Evolutionary conservation across 2,797 vertebrate species (phyloP), one percentile per base, ranked within the genome.

Genomic region (Danio albolineatus): DNA sequence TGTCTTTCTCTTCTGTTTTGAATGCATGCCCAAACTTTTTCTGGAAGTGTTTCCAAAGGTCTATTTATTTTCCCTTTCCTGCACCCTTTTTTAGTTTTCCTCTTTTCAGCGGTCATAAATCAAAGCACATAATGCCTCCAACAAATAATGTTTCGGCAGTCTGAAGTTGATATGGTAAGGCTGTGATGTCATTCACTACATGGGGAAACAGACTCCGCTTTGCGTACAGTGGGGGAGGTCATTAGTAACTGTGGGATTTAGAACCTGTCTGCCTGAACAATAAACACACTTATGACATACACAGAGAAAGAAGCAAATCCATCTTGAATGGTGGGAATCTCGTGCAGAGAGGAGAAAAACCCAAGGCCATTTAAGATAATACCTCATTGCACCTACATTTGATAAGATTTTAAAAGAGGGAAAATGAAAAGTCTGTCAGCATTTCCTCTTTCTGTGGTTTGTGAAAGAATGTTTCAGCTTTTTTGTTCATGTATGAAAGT

Each of bases 81-180:
- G 14, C 38, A 48, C 12, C 21, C 28, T 56, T 56, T 78, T 61
- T 79, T n/a, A 49, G 13, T 62, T 67, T 66, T 78, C 49, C 39
- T 81, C 51, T 82, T 72, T 81, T 78, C 10, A 64, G 46, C 13
- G 10, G 38, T 49, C 80, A 78, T 81, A 83, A 83, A 85, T 85
- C 53, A 76, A 71, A 60, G 71, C 61, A 48, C 54, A 82, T 54
- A 78, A 79, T 77, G 59, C 49, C 56, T 72, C 60, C 75, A 54
- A 75, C 51, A 76, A 79, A 73, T 19, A 59, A 60, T 70, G 51
- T 79, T 81, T 76, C 21, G 7, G 28, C 51, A 72, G 62, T 64
- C 39, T 57, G 60, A 39, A 19, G 21, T 71, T 10, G 19, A 62
- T 71, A 57, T 73, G 49, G 41, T 49, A 78, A 80, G 28, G 41